Conservation (phyloP, 2,888 invertebrate genomes). For the Hemicrepidius hirtus region DNA sequence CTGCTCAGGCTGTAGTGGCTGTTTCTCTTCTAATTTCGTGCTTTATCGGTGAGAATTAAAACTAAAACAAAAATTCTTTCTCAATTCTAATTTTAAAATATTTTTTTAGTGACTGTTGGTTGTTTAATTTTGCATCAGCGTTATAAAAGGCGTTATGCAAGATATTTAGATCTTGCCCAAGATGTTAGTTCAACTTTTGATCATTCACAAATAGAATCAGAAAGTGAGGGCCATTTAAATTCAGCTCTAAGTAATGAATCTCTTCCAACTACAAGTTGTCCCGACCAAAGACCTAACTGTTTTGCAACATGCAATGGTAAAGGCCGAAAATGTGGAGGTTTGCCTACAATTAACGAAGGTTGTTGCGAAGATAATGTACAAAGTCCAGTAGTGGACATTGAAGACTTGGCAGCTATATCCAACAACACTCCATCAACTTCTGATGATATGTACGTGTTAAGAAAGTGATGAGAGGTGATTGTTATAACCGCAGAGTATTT, state of each 20-base stretch:
- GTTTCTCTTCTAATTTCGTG: constrained; percentile 85
- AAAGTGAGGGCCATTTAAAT: constrained; percentile 51
- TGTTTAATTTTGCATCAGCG: constrained; percentile 89
- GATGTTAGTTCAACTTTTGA: constrained; percentile 72
- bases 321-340: constrained; percentile 58
- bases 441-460: constrained; percentile 11
- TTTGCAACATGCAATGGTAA: constrained; percentile 20
- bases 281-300: constrained; percentile 16
- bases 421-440: background rate
- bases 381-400: constrained; percentile 76
- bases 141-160: constrained; percentile 82
- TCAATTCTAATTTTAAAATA: constrained; percentile 28
- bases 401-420: constrained; percentile 73
- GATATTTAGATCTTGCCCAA: constrained; percentile 77
- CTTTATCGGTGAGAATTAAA: constrained; percentile 81
- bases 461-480: too few relatives aligned
- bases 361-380: constrained; percentile 70
- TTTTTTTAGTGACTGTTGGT: constrained; percentile 82
- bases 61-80: background rate
- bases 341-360: constrained; percentile 71
- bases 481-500: too few relatives aligned
- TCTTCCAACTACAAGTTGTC: background rate
- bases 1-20: constrained; percentile 85
- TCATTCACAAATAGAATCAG: constrained; percentile 59
- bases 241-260: background rate